Percentiles rank a stretch among this genome's conserved stretches.
Evolutionary conservation across 2,113 vertebrate species (phyloP).

Genomic region (Phrynocephalus versicolor): DNA sequence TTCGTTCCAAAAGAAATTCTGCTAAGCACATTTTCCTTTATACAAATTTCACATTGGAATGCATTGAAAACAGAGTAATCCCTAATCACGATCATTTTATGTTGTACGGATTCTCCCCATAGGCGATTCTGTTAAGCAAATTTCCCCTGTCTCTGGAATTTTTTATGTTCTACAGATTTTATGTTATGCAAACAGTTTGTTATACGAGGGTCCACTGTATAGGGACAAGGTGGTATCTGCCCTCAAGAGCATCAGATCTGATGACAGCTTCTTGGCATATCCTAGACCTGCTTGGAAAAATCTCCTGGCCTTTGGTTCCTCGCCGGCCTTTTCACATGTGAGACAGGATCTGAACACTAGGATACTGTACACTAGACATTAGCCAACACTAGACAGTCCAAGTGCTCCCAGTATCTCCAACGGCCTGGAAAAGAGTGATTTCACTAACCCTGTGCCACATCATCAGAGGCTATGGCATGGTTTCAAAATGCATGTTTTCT

Average conservation of each 20-base stretch:
- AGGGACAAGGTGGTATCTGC: background rate
- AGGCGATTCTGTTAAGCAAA: too few relatives aligned
- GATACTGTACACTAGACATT: background rate
- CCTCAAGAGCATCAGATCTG: background rate
- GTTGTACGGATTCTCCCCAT: too few relatives aligned
- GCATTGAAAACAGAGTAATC: too few relatives aligned
- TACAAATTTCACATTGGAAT: too few relatives aligned
- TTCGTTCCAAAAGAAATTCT: too few relatives aligned
- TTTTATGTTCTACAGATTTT: too few relatives aligned
- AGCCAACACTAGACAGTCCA: background rate
- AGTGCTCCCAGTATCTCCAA: background rate
- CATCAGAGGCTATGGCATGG: background rate
- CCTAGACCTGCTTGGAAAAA: background rate
- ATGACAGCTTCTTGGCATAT: background rate
- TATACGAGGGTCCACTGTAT: too few relatives aligned
- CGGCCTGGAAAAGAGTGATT: background rate
- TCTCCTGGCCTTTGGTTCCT: background rate
- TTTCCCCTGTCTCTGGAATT: too few relatives aligned
- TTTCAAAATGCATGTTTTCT: too few relatives aligned
- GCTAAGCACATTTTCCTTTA: too few relatives aligned
- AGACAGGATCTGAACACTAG: background rate
- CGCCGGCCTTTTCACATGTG: background rate
- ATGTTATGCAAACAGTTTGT: too few relatives aligned
- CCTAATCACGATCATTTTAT: too few relatives aligned
- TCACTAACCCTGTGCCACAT: background rate